Percentiles rank a stretch among this genome's conserved stretches.
Evolutionary conservation across 2,113 vertebrate species (phyloP).

Genomic region (Orycteropus afer): DNA sequence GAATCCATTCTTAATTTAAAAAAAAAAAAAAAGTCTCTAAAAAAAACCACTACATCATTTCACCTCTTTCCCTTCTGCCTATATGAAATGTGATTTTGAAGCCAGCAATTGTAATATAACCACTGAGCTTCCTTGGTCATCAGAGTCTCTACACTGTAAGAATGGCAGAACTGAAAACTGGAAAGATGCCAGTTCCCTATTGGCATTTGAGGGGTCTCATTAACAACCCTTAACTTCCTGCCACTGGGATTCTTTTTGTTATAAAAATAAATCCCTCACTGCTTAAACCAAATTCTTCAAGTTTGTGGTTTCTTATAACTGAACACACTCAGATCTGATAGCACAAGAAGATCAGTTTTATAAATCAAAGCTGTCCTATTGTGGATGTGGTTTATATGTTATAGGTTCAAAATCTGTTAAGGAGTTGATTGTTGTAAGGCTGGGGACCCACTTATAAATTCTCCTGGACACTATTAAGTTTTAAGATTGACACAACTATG

Average conservation of each 20-base stretch:
- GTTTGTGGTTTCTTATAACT: neutral
- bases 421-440: neutral
- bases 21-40: neutral
- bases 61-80: neutral
- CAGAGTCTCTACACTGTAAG: neutral
- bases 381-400: neutral
- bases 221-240: neutral
- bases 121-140: neutral
- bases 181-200: neutral
- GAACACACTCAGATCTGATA: neutral
- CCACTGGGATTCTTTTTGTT: neutral
- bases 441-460: neutral
- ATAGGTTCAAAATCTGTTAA: neutral
- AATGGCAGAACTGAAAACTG: neutral
- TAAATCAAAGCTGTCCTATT: neutral
- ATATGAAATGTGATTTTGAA: neutral
- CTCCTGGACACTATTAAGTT: neutral
- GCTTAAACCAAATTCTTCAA: slow-evolving; percentile 2
- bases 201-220: neutral
- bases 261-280: slow-evolving; percentile 33
- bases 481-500: neutral
- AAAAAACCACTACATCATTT: slow-evolving; percentile 35
- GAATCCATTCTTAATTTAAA: neutral
- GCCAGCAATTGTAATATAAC: neutral
- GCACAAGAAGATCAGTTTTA: neutral